Percentiles rank a stretch among this genome's conserved stretches.
phyloP scores from a whole-genome alignment of 1,140 invertebrate species.

The Orchesella cincta region DNA sequence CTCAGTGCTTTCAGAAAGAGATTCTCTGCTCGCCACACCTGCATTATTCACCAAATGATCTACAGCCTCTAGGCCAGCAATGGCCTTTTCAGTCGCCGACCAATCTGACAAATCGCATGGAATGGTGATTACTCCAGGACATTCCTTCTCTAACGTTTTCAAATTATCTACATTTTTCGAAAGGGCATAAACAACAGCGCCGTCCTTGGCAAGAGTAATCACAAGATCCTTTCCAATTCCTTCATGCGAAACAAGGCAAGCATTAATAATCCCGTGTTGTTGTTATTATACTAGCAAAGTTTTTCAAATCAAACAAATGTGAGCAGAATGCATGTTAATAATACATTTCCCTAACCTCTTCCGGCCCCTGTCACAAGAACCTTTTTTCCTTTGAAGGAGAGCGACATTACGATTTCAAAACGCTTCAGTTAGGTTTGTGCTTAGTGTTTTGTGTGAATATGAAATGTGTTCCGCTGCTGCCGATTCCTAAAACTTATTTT shows the following conservation, averaged over 20 bases:
- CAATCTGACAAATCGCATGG: conserved; percentile 19
- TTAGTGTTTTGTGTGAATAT: no score
- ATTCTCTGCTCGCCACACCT: conserved; percentile 63
- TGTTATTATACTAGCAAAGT: neutral
- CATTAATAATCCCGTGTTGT: no score
- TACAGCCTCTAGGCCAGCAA: conserved; percentile 59
- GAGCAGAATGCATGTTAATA: neutral
- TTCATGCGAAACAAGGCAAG: neutral
- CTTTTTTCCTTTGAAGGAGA: conserved; percentile 32
- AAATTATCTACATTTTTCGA: conserved; percentile 17
- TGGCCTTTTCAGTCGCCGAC: conserved; percentile 13
- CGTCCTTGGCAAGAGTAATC: conserved; percentile 15
- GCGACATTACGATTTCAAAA: no score
- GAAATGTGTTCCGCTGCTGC: no score
- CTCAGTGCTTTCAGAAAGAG: conserved; percentile 67
- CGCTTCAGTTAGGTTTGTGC: no score
- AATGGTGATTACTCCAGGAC: conserved; percentile 47
- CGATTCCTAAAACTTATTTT: no score
- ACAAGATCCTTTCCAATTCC: conserved; percentile 35
- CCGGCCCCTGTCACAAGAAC: conserved; percentile 30
- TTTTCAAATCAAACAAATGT: neutral
- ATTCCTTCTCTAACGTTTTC: neutral
- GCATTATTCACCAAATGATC: conserved; percentile 85
- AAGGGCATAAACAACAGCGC: conserved; percentile 31
- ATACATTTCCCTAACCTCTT: conserved; percentile 13